Percentiles rank a stretch among this genome's conserved stretches.
Conservation (phyloP, 2,888 invertebrate species). For the Flexamia atlantica region DNA sequence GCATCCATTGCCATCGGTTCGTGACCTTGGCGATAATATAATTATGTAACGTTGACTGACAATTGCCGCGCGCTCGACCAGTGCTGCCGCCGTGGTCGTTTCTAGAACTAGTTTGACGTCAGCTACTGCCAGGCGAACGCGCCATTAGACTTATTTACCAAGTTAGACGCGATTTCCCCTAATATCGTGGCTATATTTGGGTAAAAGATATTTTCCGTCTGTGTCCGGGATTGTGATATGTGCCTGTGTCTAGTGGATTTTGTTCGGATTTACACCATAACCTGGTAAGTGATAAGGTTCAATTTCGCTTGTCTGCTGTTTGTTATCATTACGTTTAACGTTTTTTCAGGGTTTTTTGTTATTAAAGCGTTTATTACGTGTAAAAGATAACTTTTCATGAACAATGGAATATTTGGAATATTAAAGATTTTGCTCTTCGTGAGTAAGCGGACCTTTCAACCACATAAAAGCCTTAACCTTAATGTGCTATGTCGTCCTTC, state of each 20-base stretch:
- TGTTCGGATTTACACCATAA: slow-evolving; percentile 7
- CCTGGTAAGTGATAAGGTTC: slow-evolving; percentile 62
- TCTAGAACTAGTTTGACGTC: slow-evolving; percentile 46
- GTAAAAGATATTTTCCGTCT: not conserved
- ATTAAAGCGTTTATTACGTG: not conserved
- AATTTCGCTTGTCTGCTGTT: slow-evolving; percentile 54
- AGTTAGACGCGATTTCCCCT: slow-evolving; percentile 14
- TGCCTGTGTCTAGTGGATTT: not conserved
- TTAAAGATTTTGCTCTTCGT: not conserved
- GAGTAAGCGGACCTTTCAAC: too few relatives aligned
- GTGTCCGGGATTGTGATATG: slow-evolving; percentile 25
- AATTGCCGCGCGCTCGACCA: slow-evolving; percentile 4
- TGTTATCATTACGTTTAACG: slow-evolving; percentile 63
- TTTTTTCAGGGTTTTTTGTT: not conserved
- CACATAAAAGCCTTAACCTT: not conserved
- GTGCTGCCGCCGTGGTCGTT: slow-evolving; percentile 45
- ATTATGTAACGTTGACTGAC: slow-evolving; percentile 49
- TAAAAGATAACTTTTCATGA: not conserved
- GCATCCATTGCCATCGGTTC: slow-evolving; percentile 28
- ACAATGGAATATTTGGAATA: not conserved
- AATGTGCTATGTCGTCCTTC: slow-evolving; percentile 1
- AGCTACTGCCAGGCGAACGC: slow-evolving; percentile 19
- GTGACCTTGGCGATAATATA: slow-evolving; percentile 45
- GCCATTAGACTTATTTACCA: slow-evolving; percentile 35
- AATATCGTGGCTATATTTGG: not conserved